Evolutionary conservation across 2,797 vertebrate species (phyloP).

Genomic region (Fratercula arctica): DNA sequence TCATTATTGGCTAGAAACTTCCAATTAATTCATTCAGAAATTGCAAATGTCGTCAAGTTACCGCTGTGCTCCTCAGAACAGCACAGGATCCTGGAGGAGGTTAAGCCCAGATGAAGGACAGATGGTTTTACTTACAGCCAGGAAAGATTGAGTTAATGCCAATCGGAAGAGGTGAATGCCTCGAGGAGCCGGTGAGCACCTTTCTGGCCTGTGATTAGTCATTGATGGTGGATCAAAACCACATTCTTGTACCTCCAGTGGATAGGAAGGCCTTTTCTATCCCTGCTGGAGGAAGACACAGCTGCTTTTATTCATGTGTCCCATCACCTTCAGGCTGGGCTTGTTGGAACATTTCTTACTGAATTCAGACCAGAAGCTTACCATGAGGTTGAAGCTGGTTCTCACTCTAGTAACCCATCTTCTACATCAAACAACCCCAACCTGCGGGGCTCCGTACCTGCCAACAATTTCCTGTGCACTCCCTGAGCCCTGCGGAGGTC

Average conservation of each 20-base stretch:
- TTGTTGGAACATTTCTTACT: not conserved
- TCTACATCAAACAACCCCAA: not conserved
- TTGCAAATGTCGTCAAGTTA: not conserved
- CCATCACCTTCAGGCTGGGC: not conserved
- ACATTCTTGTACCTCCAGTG: not conserved
- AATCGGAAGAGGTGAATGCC: not conserved
- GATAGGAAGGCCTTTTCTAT: not conserved
- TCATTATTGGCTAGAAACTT: not conserved
- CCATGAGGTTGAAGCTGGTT: not conserved
- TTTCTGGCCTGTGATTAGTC: not conserved
- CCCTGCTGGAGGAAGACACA: not conserved
- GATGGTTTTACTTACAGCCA: conserved; percentile 13
- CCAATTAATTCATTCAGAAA: conserved; percentile 9
- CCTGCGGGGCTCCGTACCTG: not conserved
- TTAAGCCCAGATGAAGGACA: not conserved
- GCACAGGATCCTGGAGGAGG: not conserved
- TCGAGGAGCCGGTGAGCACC: not conserved
- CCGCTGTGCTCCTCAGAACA: not conserved
- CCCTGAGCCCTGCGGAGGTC: not conserved
- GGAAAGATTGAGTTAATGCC: not conserved
- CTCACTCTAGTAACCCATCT: not conserved
- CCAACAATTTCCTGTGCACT: not conserved
- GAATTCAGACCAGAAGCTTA: not conserved
- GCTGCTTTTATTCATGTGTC: not conserved
- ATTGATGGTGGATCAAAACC: not conserved